These are phyloP conservation scores for Trichacis sp. DNA, from an alignment of 2,888 invertebrate genomes.

Conservation along the genomic window DNA sequence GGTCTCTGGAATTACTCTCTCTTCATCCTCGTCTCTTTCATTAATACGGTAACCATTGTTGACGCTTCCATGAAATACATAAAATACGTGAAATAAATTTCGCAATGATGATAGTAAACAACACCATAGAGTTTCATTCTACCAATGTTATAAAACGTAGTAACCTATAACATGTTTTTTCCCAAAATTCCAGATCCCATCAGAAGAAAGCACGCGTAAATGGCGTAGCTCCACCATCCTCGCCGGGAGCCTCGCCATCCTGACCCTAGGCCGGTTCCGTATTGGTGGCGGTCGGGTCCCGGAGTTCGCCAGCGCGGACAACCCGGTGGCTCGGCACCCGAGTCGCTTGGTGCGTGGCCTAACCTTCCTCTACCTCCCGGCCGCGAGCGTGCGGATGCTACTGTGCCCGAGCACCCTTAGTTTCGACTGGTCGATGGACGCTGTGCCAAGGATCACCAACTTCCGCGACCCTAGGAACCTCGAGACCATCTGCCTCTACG, in stretches of 20 bases:
- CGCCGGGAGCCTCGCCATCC: constrained; percentile 75
- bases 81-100: too few relatives aligned
- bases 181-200: constrained; percentile 22
- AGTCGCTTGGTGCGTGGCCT: constrained; percentile 84
- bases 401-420: constrained; percentile 89
- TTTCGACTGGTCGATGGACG: constrained; percentile 99
- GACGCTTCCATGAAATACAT: too few relatives aligned
- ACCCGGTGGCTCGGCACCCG: constrained; percentile 92
- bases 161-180: too few relatives aligned
- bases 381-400: constrained; percentile 89
- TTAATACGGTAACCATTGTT: too few relatives aligned
- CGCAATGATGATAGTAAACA: too few relatives aligned
- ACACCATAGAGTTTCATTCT: too few relatives aligned
- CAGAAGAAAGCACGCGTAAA: constrained; percentile 31
- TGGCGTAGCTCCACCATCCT: constrained; percentile 78
- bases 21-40: too few relatives aligned
- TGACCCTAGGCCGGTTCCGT: constrained; percentile 82
- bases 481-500: constrained; percentile 82
- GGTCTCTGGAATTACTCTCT: too few relatives aligned
- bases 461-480: constrained; percentile 85
- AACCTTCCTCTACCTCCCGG: constrained; percentile 93
- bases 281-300: constrained; percentile 80
- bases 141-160: too few relatives aligned
- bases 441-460: constrained; percentile 87
- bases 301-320: constrained; percentile 93